Conservation (phyloP, 2,113 vertebrate species). For the Polypterus senegalus region DNA sequence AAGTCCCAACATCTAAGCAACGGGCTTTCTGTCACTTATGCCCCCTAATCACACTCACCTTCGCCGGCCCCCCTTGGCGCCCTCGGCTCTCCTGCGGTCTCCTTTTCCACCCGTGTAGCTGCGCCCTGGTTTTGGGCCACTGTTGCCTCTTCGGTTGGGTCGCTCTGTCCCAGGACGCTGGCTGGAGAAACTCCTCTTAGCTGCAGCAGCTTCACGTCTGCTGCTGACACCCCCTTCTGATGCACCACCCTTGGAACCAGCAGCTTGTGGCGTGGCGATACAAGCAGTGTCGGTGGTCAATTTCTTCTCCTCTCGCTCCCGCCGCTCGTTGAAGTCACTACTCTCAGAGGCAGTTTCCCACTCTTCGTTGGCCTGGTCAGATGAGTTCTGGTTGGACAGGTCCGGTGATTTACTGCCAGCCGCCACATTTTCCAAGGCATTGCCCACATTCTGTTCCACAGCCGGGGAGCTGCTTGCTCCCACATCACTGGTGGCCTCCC, state of each 20-base stretch:
- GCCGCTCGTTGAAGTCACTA: conserved; percentile 92
- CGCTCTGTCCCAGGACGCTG: conserved; percentile 81
- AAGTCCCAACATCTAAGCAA: too few relatives aligned
- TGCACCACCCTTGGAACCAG: conserved; percentile 31
- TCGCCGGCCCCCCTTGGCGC: conserved; percentile 71
- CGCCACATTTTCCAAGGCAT: conserved; percentile 42
- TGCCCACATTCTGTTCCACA: conserved; percentile 18
- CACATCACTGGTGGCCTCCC: conserved; percentile 59
- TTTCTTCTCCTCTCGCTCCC: conserved; percentile 87
- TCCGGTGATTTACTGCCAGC: conserved; percentile 89
- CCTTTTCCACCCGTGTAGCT: conserved; percentile 77
- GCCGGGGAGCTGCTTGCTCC: conserved; percentile 32
- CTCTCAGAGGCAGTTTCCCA: conserved; percentile 98
- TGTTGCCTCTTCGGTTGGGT: conserved; percentile 79
- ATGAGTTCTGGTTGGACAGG: conserved; percentile 95
- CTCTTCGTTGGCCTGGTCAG: conserved; percentile 96
- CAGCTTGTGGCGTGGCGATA: conserved; percentile 20
- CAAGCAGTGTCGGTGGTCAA: conserved; percentile 53
- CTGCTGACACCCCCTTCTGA: conserved; percentile 44
- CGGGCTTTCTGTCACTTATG: neutral
- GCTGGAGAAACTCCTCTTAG: conserved; percentile 92
- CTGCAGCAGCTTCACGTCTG: conserved; percentile 60
- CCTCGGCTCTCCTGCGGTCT: conserved; percentile 72
- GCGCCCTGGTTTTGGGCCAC: conserved; percentile 69
- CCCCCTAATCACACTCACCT: conserved; percentile 58